These are phyloP conservation scores for Hycleus cichorii DNA, from an alignment of 1,140 invertebrate species.

Conservation along the genomic window DNA sequence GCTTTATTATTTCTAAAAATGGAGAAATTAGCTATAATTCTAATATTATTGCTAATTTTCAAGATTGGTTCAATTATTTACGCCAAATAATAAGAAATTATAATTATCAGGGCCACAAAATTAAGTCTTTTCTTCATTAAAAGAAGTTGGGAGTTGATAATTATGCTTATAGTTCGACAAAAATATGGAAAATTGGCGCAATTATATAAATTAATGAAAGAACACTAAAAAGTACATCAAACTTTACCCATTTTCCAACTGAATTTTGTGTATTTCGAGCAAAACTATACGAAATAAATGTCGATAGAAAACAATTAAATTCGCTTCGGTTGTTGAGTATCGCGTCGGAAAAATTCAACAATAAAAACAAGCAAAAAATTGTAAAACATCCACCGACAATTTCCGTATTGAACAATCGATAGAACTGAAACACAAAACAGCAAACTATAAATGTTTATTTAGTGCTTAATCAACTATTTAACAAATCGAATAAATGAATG, in stretches of 20 bases:
- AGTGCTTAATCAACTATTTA: slow-evolving; percentile 22
- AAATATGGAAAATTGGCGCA: background rate
- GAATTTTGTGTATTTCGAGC: background rate
- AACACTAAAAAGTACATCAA: slow-evolving; percentile 13
- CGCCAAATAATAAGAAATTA: too few species aligned
- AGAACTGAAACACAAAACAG: slow-evolving; percentile 7
- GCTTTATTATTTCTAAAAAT: too few species aligned
- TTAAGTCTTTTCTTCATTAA: too few species aligned
- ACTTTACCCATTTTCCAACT: slow-evolving; percentile 18
- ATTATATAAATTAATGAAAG: background rate
- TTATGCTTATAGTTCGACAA: background rate
- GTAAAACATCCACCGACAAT: background rate
- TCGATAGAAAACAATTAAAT: background rate
- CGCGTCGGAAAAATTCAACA: background rate
- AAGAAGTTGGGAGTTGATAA: too few species aligned
- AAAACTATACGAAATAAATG: background rate
- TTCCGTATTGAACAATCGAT: slow-evolving; percentile 8
- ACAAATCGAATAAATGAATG: slow-evolving; percentile 18
- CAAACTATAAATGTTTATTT: slow-evolving; percentile 21
- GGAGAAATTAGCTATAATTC: too few species aligned
- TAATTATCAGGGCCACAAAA: too few species aligned
- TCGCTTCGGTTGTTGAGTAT: background rate
- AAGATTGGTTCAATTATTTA: too few species aligned
- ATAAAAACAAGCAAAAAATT: background rate
- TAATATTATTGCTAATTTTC: too few species aligned